Conservation (phyloP, 2,888 invertebrate genomes). For the Phengaris arion region DNA sequence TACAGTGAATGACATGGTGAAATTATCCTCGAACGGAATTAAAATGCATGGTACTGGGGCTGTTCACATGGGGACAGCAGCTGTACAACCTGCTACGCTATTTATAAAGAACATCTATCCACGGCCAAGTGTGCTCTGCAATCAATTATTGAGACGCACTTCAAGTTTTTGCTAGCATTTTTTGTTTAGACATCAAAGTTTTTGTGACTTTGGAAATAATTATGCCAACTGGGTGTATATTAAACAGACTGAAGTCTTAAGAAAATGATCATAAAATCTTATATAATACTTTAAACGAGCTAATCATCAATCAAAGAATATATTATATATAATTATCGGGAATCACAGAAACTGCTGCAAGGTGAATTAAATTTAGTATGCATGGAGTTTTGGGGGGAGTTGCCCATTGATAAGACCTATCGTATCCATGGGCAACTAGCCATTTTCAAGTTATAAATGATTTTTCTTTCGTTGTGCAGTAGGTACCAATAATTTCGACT, state of each 20-base stretch:
- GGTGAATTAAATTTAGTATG: too few relatives aligned
- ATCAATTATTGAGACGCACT: constrained; percentile 57
- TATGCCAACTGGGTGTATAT: not conserved
- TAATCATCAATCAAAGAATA: too few relatives aligned
- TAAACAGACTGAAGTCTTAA: not conserved
- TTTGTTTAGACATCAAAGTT: constrained; percentile 47
- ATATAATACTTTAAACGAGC: too few relatives aligned
- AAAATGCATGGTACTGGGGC: not conserved
- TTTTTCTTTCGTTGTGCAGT: too few relatives aligned
- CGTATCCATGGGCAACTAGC: too few relatives aligned
- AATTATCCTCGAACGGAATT: not conserved
- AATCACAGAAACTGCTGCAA: too few relatives aligned
- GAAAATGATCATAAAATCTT: not conserved
- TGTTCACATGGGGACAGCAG: not conserved
- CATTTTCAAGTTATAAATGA: too few relatives aligned
- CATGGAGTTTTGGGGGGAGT: too few relatives aligned
- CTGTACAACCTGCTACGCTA: constrained; percentile 58
- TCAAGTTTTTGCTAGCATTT: constrained; percentile 57
- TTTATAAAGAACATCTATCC: constrained; percentile 73
- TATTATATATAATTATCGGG: too few relatives aligned
- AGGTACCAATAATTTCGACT: too few relatives aligned
- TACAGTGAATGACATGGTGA: not conserved
- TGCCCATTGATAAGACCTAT: too few relatives aligned
- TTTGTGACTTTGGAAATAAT: constrained; percentile 41
- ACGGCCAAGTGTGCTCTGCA: constrained; percentile 61